Base-by-base conservation (phyloP, 2,888 invertebrate genomes). In the Cerceris ruficornis region DNA sequence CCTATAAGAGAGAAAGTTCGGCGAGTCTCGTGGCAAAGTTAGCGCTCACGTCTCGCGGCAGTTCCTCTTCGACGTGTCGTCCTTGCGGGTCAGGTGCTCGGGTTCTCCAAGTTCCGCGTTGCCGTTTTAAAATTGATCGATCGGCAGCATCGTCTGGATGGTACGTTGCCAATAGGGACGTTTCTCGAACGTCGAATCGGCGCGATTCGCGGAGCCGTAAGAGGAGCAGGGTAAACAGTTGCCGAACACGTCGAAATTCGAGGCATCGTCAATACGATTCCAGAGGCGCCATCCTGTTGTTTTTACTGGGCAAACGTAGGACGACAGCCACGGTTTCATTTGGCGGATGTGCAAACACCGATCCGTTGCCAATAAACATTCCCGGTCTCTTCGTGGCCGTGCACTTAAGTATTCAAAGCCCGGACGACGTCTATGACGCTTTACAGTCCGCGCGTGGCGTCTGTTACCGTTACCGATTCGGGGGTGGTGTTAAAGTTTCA, bases 361-460 rank as follows among this genome's bases (percentile, higher is more conserved):
- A 84, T 77, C 77, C 82, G 67, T 72, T 83, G 83, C 78, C 82
- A 86, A 87, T 86, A 87, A 84, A 87, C 75, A 83, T 77, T 75
- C 42, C 52, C 39, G 11, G 41, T 52, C 72, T 67, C 42, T 75
- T 69, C 50, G 69, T 66, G 69, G 69, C 59, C 66, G 71, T 61
- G 55, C 71, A 76, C 83, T 85, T 83, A 83, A 72, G 70, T 75
- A 81, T 85, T 84, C 77, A 79, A 83, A 81, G 75, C 67, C 61
- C 43, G 66, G 64, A 77, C 59, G 74, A 85, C 60, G 75, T 77
- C 67, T 62, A 72, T 62, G 69, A 54, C 57, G 66, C 55, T 70
- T 80, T 72, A 41, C 14, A 64, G 52, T 46, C 28, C 15, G 13
- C 28, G 11, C n/a, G 28, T 28, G 28, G 28, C 54, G 41, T 54